Evolutionary conservation across 2,888 invertebrate genomes (phyloP).

Genomic region (Harmothoe impar): DNA sequence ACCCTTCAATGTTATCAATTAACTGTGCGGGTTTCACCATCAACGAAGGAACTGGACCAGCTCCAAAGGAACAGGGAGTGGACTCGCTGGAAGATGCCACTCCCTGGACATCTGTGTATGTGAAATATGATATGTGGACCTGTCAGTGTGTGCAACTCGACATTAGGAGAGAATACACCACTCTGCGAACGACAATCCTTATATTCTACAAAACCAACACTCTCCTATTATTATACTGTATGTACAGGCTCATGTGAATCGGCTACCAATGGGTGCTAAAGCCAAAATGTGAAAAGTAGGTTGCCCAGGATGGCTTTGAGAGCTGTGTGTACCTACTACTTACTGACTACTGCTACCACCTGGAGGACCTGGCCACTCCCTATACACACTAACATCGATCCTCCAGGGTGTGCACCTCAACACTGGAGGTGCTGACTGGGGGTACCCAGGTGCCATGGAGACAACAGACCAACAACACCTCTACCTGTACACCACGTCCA

Average conservation of each 20-base stretch:
- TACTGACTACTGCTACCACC: no score
- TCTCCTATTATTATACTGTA: no score
- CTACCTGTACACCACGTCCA: neutral
- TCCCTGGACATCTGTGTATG: neutral
- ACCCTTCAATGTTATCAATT: conserved; percentile 10
- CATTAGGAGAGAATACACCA: no score
- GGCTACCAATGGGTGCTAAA: no score
- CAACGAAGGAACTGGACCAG: neutral
- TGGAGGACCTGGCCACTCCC: neutral
- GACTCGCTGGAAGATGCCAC: conserved; percentile 14
- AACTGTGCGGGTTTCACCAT: conserved; percentile 22
- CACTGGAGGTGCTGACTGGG: conserved; percentile 22
- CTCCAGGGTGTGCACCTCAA: conserved; percentile 28
- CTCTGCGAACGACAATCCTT: no score
- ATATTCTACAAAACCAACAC: no score
- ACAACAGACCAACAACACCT: conserved; percentile 29
- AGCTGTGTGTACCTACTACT: neutral
- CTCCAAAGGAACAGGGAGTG: neutral
- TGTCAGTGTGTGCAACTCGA: no score
- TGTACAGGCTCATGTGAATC: no score
- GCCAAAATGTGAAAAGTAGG: neutral
- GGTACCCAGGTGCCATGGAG: neutral
- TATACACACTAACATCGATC: neutral
- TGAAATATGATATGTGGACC: neutral
- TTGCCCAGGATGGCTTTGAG: neutral